Base-by-base conservation (phyloP, 2,888 invertebrate species). In the Falcaria lacertinaria region DNA sequence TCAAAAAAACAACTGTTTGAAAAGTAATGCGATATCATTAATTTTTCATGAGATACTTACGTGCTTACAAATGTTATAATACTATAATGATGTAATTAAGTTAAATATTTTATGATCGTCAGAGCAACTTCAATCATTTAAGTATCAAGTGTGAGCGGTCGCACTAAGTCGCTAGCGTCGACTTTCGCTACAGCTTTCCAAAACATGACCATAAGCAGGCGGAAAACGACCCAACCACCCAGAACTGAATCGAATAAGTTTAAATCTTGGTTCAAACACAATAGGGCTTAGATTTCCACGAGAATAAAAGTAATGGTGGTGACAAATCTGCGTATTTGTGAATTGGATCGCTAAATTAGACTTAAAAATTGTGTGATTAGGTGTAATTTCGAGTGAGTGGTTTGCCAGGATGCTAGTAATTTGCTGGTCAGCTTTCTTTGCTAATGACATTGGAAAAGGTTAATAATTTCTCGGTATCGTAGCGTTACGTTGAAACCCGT, bases 141-240 rank as follows among this genome's bases (percentile, higher is more conserved):
- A 81, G 75, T 78, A 83, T 74, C 77, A 80, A 80, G 71, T 74
- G 63, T 54, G 50, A 61, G 57, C 64, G 66, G 74, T 69, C 72
- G 71, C 69, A 74, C 70, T 79, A 56, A 57, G 60, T 62, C 60
- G 67, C 56, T 62, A 68, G 63, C 68, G 66, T 56, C 76, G 72
- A 87, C 87, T 88, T 88, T 88, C 86, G 83, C 86, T 69, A 62
- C 75, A 79, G 78, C 87, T 88, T 87, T 88, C 87, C 82, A 88
- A 87, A 88, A 84, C 79, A 74, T 57, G 52, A 45, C 60, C 53
- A 47, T 50, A 55, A 59, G 59, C 45, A 50, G 50, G 45, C 42
- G 43, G n/a, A n/a, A n/a, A 80, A 77, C 67, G 58, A 49, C 68
- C 46, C 71, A 75, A 64, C 53, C 53, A 22, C 37, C 37, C 15